Conservation (phyloP, 1,140 invertebrate genomes). For the Diorhabda elongata region DNA sequence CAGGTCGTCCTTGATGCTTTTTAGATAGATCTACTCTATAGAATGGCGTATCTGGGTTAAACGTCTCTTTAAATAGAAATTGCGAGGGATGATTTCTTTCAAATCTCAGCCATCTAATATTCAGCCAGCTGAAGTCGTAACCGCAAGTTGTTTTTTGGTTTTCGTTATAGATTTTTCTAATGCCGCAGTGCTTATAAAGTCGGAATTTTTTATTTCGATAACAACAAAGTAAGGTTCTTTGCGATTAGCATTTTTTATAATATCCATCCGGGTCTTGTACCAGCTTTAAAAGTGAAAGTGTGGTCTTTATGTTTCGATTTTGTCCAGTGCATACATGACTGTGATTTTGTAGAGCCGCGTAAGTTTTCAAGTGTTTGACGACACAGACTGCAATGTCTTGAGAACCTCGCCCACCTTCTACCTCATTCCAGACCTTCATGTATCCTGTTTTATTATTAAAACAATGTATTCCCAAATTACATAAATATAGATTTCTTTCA, state of each 20-base stretch:
- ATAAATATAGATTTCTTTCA: constrained; percentile 22
- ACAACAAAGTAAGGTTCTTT: constrained; percentile 10
- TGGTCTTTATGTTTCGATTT: constrained; percentile 22
- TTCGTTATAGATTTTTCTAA: constrained; percentile 24
- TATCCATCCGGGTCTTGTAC: too few relatives aligned
- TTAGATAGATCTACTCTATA: constrained; percentile 6
- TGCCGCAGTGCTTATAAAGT: constrained; percentile 11
- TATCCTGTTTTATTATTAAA: background rate
- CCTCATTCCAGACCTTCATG: constrained; percentile 18
- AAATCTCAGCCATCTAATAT: constrained; percentile 18
- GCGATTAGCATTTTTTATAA: constrained; percentile 13
- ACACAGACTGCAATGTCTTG: constrained; percentile 12
- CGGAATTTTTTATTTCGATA: constrained; percentile 12
- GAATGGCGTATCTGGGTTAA: constrained; percentile 4
- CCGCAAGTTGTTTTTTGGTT: constrained; percentile 21
- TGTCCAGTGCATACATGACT: constrained; percentile 23
- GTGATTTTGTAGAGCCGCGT: background rate
- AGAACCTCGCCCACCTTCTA: constrained; percentile 14
- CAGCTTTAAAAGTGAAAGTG: constrained; percentile 1
- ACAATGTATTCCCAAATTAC: constrained; percentile 15
- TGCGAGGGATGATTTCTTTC: background rate
- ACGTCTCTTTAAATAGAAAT: constrained; percentile 13
- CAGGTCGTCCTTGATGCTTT: constrained; percentile 6
- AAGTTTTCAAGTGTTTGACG: background rate
- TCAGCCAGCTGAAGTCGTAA: constrained; percentile 4